These are phyloP conservation scores for Buceros bicornis DNA, from an alignment of 2,797 vertebrate species.

Conservation along the genomic window DNA sequence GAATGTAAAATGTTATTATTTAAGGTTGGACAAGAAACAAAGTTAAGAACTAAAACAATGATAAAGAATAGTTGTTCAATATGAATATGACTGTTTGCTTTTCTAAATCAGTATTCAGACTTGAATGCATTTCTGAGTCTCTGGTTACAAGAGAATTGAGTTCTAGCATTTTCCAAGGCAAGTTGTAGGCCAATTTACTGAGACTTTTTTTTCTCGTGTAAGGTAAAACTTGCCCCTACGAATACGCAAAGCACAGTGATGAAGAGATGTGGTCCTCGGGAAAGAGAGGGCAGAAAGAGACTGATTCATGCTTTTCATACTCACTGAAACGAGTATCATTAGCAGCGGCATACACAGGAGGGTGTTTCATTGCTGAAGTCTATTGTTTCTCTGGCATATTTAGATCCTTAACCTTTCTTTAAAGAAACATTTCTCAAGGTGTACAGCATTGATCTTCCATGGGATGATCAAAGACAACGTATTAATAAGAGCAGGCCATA, in stretches of 20 bases:
- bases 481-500: neutral
- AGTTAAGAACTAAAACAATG: neutral
- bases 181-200: neutral
- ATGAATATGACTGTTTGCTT: neutral
- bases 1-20: neutral
- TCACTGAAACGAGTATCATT: neutral
- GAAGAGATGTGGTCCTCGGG: neutral
- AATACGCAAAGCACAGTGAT: neutral
- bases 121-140: neutral
- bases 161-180: neutral
- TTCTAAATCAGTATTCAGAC: neutral
- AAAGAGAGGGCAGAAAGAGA: neutral
- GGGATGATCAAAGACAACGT: neutral
- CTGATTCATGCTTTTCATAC: neutral
- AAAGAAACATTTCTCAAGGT: neutral
- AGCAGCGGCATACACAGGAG: neutral
- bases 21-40: neutral
- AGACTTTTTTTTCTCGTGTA: neutral
- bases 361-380: neutral
- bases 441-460: neutral
- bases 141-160: neutral
- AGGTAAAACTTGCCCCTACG: rapidly evolving
- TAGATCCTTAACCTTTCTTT: neutral
- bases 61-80: neutral
- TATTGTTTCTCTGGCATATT: neutral